Evolutionary conservation across 2,113 vertebrate species (phyloP).

Genomic region (Bagarius yarrelli): DNA sequence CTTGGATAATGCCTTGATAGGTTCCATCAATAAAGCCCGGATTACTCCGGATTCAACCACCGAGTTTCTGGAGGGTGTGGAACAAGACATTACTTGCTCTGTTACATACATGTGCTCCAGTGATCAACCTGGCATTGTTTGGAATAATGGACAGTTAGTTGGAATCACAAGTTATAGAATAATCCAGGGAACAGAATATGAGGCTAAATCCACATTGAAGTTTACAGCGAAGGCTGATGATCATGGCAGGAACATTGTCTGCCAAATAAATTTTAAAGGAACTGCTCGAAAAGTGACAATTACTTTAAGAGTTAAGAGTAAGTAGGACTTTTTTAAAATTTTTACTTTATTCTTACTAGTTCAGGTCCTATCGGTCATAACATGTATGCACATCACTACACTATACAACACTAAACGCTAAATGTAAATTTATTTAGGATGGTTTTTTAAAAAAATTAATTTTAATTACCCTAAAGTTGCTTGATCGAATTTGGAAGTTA

Average conservation of each 20-base stretch:
- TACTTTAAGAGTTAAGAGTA: constrained; percentile 19
- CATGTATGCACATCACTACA: neutral
- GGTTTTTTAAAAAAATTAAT: neutral
- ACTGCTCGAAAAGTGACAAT: neutral
- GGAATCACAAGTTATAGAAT: neutral
- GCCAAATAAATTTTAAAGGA: constrained; percentile 11
- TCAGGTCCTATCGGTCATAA: neutral
- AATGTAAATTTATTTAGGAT: neutral
- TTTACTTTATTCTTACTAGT: neutral
- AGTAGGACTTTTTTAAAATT: neutral
- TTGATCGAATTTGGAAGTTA: neutral
- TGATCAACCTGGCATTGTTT: neutral
- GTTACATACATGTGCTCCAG: constrained; percentile 51
- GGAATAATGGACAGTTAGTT: neutral
- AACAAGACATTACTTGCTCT: constrained; percentile 51
- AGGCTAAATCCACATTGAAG: constrained; percentile 8
- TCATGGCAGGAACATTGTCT: constrained; percentile 14
- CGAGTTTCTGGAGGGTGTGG: constrained; percentile 55
- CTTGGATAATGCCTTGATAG: neutral
- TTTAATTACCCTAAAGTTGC: neutral
- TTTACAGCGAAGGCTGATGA: constrained; percentile 26
- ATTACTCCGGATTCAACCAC: constrained; percentile 2
- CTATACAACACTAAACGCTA: no score
- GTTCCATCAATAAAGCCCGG: neutral
- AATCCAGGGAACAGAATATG: neutral